Evolutionary conservation across 1,140 invertebrate genomes (phyloP), one percentile per base, ranked within the genome.

Genomic region (Calycopis cecrops): DNA sequence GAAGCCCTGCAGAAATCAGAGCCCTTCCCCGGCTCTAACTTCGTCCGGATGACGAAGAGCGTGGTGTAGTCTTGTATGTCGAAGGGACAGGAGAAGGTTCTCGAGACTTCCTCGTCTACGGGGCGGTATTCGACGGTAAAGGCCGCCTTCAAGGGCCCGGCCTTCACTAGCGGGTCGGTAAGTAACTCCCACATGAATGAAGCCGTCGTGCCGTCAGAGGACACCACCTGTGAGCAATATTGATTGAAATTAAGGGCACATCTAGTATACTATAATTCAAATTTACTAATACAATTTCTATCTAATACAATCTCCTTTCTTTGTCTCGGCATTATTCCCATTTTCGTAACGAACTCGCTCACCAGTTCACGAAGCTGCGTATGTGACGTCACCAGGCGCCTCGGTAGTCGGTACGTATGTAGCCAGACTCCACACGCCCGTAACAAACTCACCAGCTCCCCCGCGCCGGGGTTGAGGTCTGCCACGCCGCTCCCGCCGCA

Each of bases 1-100:
- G 96, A 95, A 35, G 95, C 93, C 60, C 96, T 92, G 80, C 96
- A 97, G 80, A 97, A 94, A 71, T 98, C 95, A 28, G 90, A 91
- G 11, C 94, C 95, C 69, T 94, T 94, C 8, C 90, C 90, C 0
- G 96, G 93, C 69, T 96, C 94, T 55, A 98, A 89, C 67, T 91
- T 91, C 0, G 94, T 94, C 59, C 93, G 90, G 47, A 98, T 91
- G 49, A 93, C 92, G 75, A 95, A 98, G 63, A 97, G 85, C 10
- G 96, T 98, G 86, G 88, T 89, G 60, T 90, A 91, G 56, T 91
- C 90, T 12, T 90, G 88, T 35, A 91, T 80, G 59, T 91, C 90
- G 61, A 91, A 91, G 3, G 89, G 88, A 57, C 90, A 91, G 11
- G 80, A 78, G 67, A 89, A 91, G 11, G 76, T 80, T 35, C 85